Percentiles rank a stretch among this genome's conserved stretches.
Evolutionary conservation across 2,797 vertebrate genomes (phyloP).

Genomic region (Chloroceryle amazona): DNA sequence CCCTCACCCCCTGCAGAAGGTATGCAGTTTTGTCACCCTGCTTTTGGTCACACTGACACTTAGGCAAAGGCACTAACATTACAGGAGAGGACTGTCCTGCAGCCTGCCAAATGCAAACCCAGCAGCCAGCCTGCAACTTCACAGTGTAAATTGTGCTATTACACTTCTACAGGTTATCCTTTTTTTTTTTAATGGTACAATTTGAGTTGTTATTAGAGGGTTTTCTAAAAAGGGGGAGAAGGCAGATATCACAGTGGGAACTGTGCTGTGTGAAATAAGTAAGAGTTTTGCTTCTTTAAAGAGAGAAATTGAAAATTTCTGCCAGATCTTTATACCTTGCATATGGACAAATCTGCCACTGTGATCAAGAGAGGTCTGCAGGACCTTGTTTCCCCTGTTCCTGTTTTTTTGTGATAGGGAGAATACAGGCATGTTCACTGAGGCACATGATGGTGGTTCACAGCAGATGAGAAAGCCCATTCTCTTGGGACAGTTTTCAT

Average conservation of each 20-base stretch:
- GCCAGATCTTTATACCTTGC: background rate
- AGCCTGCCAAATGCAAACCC: background rate
- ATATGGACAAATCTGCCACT: background rate
- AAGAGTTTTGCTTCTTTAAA: background rate
- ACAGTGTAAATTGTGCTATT: background rate
- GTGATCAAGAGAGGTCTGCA: background rate
- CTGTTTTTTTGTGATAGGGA: background rate
- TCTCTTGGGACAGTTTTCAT: background rate
- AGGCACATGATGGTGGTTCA: background rate
- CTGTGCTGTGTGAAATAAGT: background rate
- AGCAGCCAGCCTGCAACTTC: background rate
- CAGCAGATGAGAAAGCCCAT: background rate
- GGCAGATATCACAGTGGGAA: background rate
- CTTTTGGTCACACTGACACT: background rate
- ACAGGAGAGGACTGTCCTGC: background rate
- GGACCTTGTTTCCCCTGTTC: background rate
- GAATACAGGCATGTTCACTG: fast-evolving
- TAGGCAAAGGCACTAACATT: background rate
- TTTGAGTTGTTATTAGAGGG: background rate
- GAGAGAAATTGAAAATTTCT: background rate
- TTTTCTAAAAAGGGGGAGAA: background rate
- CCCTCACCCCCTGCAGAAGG: background rate
- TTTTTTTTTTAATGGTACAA: background rate
- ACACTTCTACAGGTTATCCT: background rate
- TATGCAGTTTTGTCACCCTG: background rate